phyloP scores from a whole-genome alignment of 1,140 invertebrate species.

The Drosophila subpulchrella region DNA sequence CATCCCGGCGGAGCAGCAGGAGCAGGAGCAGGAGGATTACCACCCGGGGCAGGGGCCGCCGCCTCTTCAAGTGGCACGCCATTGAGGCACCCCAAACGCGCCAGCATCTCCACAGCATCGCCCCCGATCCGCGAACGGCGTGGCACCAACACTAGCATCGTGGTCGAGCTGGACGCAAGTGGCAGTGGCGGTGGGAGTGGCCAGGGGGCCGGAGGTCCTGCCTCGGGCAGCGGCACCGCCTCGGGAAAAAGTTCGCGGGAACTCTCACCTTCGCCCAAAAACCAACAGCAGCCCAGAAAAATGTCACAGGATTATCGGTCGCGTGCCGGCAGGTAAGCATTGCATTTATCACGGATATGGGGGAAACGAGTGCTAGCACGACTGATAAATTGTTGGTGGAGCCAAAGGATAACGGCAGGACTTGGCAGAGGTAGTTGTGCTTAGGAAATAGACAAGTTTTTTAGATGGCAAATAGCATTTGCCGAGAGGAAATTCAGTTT shows the following conservation, averaged over 20 bases:
- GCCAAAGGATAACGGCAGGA: slow-evolving; percentile 18
- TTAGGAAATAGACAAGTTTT: slow-evolving; percentile 7
- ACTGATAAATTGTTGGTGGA: slow-evolving; percentile 25
- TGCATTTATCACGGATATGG: slow-evolving; percentile 42
- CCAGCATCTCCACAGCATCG: slow-evolving; percentile 69
- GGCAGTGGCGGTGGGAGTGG: slow-evolving; percentile 9
- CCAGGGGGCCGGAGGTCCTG: slow-evolving; percentile 27
- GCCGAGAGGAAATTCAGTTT: neutral
- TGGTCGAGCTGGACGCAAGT: slow-evolving; percentile 65
- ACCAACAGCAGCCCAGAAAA: slow-evolving; percentile 79
- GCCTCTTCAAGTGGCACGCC: slow-evolving; percentile 42
- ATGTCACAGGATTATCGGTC: slow-evolving; percentile 82
- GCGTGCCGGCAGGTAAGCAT: slow-evolving; percentile 74
- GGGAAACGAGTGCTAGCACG: slow-evolving; percentile 1
- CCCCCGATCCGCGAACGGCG: slow-evolving; percentile 59
- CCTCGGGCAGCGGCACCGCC: slow-evolving; percentile 67
- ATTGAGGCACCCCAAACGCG: slow-evolving; percentile 71
- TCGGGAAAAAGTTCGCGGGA: slow-evolving; percentile 80
- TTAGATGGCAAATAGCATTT: neutral
- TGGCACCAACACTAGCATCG: slow-evolving; percentile 71
- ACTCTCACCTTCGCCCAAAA: slow-evolving; percentile 82
- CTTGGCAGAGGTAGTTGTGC: neutral
- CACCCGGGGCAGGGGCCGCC: slow-evolving; percentile 1
- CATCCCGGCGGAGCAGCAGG: slow-evolving; percentile 30
- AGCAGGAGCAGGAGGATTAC: neutral